Evolutionary conservation across 2,113 vertebrate species (phyloP).

Genomic region (Plecotus auritus): DNA sequence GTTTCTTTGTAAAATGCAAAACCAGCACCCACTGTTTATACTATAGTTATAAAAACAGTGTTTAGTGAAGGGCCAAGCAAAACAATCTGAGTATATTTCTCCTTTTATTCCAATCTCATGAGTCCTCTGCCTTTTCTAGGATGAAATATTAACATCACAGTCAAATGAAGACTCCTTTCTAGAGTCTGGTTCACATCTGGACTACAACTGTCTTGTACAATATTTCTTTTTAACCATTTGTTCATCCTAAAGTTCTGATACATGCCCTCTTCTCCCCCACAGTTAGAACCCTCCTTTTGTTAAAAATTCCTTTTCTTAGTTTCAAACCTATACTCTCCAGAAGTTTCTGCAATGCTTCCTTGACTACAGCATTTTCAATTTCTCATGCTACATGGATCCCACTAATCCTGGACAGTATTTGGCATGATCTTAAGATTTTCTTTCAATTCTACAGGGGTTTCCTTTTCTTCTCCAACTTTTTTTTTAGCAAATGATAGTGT

Average conservation of each 20-base stretch:
- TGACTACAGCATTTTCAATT: background rate
- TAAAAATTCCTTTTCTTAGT: background rate
- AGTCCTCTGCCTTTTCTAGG: background rate
- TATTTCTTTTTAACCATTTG: background rate
- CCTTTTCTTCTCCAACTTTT: background rate
- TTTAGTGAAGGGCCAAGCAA: too few species aligned
- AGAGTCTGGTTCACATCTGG: background rate
- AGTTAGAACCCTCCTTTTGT: background rate
- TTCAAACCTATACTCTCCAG: background rate
- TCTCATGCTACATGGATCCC: background rate
- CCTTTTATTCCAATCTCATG: background rate
- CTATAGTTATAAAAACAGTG: background rate
- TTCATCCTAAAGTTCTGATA: background rate
- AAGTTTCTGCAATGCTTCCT: background rate
- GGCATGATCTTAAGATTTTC: background rate
- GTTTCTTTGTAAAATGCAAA: background rate
- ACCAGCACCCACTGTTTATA: background rate
- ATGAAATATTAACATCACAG: background rate
- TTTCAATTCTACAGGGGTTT: background rate
- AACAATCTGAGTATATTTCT: background rate
- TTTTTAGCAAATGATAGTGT: background rate
- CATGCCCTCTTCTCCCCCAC: too few species aligned
- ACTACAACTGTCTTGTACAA: background rate
- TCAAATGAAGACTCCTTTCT: background rate
- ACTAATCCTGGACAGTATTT: background rate